Evolutionary conservation across 1,140 invertebrate genomes (phyloP), one percentile per base, ranked within the genome.

Genomic region (Harlomillsia oculata): DNA sequence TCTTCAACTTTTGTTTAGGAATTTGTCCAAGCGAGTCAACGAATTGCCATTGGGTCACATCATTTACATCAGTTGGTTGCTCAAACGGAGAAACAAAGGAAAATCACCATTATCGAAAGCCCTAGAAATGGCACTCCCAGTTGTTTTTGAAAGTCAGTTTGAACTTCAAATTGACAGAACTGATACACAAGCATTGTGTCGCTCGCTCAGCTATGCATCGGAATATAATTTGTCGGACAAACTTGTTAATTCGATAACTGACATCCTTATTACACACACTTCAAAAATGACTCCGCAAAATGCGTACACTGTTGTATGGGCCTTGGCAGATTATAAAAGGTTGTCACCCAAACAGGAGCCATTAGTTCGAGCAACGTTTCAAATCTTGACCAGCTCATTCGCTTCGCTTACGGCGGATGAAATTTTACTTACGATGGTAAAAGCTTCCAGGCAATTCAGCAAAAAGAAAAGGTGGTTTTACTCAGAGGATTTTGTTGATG

Each of bases 71-170:
- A 70, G 79, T 62, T 79, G 76, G 67, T 56, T 82, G 25, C 63
- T 84, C 1, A 69, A 69, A 11, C 67, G 71, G 43, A 67, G 72
- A 16, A 44, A 28, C 6, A 76, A 75, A 34, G 16, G 14, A 6
- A 56, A 53, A 26, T 60, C 58, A 26, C 77, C 80, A 60, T 68
- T 84, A 16, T 71, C 75, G 0, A 74, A 80, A 45, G 79, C 80
- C 2, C 60, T 84, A 5, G 71, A 73, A 58, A 68, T 77, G 8
- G 81, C 81, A 5, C 55, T 84, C 18, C 80, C 80, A 0, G 65
- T 80, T 14, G 76, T 79, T 2, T 82, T 82, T 67, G 76, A 82
- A 67, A 72, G 76, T 4, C 74, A 79, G 56, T 44, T 82, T 11
- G 68, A 72, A 13, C 54, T 69, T 18, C 75, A 80, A 68, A 56